Base-by-base conservation (phyloP, 1,140 invertebrate species). In the Drosophila malerkotliana region DNA sequence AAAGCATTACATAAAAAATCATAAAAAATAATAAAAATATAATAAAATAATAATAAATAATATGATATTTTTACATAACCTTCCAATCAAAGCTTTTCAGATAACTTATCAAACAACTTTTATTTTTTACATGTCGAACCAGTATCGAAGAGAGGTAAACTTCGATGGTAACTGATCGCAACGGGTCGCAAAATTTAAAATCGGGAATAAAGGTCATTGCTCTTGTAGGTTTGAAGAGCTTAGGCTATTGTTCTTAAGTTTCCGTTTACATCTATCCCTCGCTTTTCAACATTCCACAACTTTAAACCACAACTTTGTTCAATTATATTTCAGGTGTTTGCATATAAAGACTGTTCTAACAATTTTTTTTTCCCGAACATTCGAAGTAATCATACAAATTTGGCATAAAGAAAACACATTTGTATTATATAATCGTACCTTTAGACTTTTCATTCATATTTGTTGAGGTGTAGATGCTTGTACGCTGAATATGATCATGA, bases 381-480 rank as follows among this genome's bases (percentile, higher is more conserved):
- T 6, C 5, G 5, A 28, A 28, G 26, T 28, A 28, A 5, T 28
- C 4, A 28, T 28, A 28, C 26, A 28, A 28, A 6, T 28, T 28
- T 28, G 26, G 24, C 24, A 4, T 26, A 4, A 6, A 6, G 4
- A 26, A 26, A 26, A 26, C 5, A 26, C 4, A 26, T 26, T 26
- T 37, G 9, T 12, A 10, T 37, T 37, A 37, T 3, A 37, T n/a
- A 4, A 30, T 45, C 68, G 76, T 68, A 91, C 89, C 78, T 74
- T 91, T 91, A 2, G 60, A 66, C 44, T 89, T 91, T 24, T 87
- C 81, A 59, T 89, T 89, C 44, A 72, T 58, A 45, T 79, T 71
- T 15, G 75, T 28, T 45, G 64, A 51, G 6, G 77, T 45, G 28
- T 73, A 63, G 41, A 63, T 55, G 58, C 71, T 52, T 32, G 66